A percentile compares a stretch with the other conserved stretches of the same genome.
phyloP scores from a whole-genome alignment of 2,113 vertebrate genomes.

The Echinops telfairi region DNA sequence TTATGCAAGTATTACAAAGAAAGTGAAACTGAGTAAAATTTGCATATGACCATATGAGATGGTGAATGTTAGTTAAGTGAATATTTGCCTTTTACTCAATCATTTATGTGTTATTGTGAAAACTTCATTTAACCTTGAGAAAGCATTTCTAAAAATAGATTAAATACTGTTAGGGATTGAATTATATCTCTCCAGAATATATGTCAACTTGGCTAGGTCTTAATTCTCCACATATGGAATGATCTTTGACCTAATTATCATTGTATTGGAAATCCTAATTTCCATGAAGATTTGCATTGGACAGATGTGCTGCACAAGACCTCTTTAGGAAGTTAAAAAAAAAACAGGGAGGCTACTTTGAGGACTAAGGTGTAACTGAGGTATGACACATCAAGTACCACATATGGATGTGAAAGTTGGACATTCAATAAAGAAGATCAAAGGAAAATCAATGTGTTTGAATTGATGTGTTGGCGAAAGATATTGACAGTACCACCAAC shows the following conservation, averaged over 20 bases:
- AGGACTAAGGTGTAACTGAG: no score
- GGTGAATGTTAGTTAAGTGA: background rate
- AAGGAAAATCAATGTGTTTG: no score
- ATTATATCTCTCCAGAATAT: background rate
- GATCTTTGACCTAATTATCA: background rate
- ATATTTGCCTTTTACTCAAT: background rate
- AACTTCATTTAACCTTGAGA: conserved; percentile 8
- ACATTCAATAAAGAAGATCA: no score
- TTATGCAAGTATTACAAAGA: background rate
- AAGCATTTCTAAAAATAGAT: conserved; percentile 7
- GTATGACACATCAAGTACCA: no score
- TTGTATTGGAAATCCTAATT: background rate
- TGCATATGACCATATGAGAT: background rate
- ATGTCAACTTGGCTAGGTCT: background rate
- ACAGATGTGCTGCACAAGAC: no score
- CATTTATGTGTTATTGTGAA: background rate
- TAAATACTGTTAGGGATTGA: background rate
- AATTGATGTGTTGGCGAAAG: no score
- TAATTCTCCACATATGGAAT: background rate
- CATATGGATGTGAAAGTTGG: no score
- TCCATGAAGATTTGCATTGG: background rate
- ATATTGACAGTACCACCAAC: no score
- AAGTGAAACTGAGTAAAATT: background rate
- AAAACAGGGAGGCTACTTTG: no score
- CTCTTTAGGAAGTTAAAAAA: no score